Percentiles rank a stretch among this genome's conserved stretches.
Conservation (phyloP, 1,140 invertebrate species). For the Drosophila littoralis region DNA sequence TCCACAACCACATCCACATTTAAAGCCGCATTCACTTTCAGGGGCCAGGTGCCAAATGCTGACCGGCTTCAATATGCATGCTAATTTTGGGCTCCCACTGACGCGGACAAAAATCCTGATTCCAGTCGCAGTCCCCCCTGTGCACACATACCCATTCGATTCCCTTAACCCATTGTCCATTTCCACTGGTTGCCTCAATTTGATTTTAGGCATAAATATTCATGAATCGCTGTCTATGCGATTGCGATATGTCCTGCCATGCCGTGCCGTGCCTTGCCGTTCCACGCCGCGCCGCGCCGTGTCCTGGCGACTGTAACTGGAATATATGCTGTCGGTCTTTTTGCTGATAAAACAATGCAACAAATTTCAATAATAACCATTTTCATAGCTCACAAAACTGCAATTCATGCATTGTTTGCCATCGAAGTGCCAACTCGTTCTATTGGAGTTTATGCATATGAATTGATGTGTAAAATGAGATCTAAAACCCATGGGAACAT, state of each 20-base stretch:
- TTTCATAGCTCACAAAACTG: constrained; percentile 26
- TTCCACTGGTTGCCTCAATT: constrained; percentile 42
- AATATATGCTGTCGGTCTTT: constrained; percentile 16
- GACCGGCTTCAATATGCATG: constrained; percentile 54
- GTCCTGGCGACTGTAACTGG: constrained; percentile 5
- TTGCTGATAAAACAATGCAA: constrained; percentile 41
- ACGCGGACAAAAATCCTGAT: not conserved
- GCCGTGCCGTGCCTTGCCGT: not conserved
- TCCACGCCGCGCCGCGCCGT: not conserved
- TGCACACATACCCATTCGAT: too few relatives aligned
- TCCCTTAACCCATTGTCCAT: not conserved
- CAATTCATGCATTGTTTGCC: constrained; percentile 31
- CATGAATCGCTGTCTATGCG: constrained; percentile 47
- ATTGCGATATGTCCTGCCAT: constrained; percentile 31
- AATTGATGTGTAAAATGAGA: not conserved
- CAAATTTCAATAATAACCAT: constrained; percentile 43
- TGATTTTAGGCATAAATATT: constrained; percentile 57
- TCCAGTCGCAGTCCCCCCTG: not conserved
- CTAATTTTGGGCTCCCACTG: constrained; percentile 36
- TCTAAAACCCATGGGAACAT: not conserved
- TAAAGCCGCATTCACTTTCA: constrained; percentile 2
- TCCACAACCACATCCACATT: not conserved
- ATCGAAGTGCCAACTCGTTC: constrained; percentile 2
- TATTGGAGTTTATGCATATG: not conserved
- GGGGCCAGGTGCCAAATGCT: constrained; percentile 30